These are phyloP conservation scores for Flexamia atlantica DNA, from an alignment of 2,888 invertebrate genomes.

Conservation along the genomic window DNA sequence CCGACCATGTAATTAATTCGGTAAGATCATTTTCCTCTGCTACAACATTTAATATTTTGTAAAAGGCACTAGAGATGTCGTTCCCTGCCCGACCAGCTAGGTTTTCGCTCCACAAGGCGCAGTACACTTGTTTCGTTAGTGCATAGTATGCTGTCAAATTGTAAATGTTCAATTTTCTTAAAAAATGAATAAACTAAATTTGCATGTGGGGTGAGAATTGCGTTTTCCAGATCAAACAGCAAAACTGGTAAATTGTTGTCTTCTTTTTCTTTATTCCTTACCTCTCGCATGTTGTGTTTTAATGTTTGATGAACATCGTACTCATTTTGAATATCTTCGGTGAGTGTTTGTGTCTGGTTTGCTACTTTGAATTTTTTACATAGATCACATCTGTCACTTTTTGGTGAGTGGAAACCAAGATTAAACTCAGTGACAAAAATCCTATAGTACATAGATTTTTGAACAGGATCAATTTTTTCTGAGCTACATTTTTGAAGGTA, in stretches of 20 bases:
- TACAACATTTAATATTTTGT: conserved; percentile 49
- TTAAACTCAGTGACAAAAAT: conserved; percentile 60
- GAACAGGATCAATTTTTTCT: conserved; percentile 25
- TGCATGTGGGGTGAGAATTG: conserved; percentile 46
- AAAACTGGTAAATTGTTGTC: conserved; percentile 1
- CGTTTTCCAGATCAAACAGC: conserved; percentile 59
- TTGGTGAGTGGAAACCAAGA: conserved; percentile 37
- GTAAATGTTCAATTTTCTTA: conserved; percentile 58
- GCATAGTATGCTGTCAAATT: conserved; percentile 58
- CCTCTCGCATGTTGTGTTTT: conserved; percentile 41
- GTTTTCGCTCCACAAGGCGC: conserved; percentile 53
- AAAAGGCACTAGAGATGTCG: conserved; percentile 56
- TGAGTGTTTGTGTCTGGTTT: conserved; percentile 1
- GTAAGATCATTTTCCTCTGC: conserved; percentile 57
- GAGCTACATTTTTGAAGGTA: conserved; percentile 56
- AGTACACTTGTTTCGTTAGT: conserved; percentile 53
- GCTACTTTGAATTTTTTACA: conserved; percentile 58
- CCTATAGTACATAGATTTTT: conserved; percentile 47
- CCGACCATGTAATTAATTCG: conserved; percentile 28
- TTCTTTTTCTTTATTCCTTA: conserved; percentile 27
- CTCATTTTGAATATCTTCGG: conserved; percentile 19
- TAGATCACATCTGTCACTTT: conserved; percentile 54
- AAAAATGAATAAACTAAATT: conserved; percentile 48
- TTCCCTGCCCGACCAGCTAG: conserved; percentile 43
- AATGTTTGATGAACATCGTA: conserved; percentile 28